Evolutionary conservation across 2,113 vertebrate genomes (phyloP).

Genomic region (Melanotaenia duboulayi): DNA sequence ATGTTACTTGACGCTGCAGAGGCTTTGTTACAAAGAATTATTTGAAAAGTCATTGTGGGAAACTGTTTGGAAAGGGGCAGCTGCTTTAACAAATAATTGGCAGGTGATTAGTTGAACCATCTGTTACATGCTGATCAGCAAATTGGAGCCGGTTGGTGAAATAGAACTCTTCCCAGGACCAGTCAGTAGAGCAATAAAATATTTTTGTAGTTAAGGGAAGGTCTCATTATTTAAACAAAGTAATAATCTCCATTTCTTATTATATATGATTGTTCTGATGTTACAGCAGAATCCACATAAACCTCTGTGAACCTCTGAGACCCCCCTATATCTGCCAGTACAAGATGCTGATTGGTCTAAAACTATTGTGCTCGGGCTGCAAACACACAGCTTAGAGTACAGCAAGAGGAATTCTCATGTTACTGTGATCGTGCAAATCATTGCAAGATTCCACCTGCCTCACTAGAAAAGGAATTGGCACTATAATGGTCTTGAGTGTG

Average conservation of each 20-base stretch:
- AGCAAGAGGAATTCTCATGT: not conserved
- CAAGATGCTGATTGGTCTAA: too few relatives aligned
- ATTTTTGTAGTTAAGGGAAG: too few relatives aligned
- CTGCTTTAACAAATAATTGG: conserved; percentile 14
- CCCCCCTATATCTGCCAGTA: too few relatives aligned
- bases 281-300: too few relatives aligned
- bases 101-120: conserved; percentile 26
- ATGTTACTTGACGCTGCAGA: not conserved
- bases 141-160: conserved; percentile 6
- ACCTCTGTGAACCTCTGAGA: not conserved
- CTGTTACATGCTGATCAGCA: conserved; percentile 19
- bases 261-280: too few relatives aligned
- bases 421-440: not conserved
- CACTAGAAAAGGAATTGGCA: not conserved
- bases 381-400: conserved; percentile 5
- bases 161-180: not conserved
- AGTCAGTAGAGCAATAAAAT: too few relatives aligned
- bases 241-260: too few relatives aligned
- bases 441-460: conserved; percentile 3
- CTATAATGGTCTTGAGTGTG: too few relatives aligned
- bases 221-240: too few relatives aligned
- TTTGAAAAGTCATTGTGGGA: not conserved
- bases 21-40: conserved; percentile 1
- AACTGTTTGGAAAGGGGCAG: conserved; percentile 4
- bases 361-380: not conserved